phyloP scores from a whole-genome alignment of 2,888 invertebrate genomes.

The Mystacides longicornis region DNA sequence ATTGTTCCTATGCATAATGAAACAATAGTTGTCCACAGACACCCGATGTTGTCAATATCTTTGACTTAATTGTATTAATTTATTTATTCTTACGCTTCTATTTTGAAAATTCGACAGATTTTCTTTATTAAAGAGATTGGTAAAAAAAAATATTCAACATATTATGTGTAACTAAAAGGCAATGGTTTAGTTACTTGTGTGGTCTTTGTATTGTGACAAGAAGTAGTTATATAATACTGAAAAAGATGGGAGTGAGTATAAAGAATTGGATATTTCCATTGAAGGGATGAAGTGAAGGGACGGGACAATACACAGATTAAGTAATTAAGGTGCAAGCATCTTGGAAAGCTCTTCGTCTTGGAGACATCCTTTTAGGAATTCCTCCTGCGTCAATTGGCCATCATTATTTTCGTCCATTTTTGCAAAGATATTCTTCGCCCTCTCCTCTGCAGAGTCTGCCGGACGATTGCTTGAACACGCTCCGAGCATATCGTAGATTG shows the following conservation, averaged over 20 bases:
- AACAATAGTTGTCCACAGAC: too few relatives aligned
- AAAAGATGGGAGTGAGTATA: slow-evolving; percentile 12
- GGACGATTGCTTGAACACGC: slow-evolving; percentile 93
- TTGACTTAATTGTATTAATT: too few relatives aligned
- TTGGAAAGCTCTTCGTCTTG: slow-evolving; percentile 93
- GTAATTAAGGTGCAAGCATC: slow-evolving; percentile 84
- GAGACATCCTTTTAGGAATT: slow-evolving; percentile 95
- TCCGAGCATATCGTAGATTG: slow-evolving; percentile 99
- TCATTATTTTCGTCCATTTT: slow-evolving; percentile 99
- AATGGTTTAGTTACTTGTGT: too few relatives aligned
- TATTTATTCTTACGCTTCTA: too few relatives aligned
- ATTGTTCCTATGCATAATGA: too few relatives aligned
- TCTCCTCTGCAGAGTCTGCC: slow-evolving; percentile 92
- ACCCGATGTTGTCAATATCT: too few relatives aligned
- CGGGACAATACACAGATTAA: slow-evolving; percentile 25
- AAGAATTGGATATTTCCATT: slow-evolving; percentile 10
- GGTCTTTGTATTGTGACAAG: too few relatives aligned
- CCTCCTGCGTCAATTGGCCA: slow-evolving; percentile 95
- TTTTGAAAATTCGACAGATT: too few relatives aligned
- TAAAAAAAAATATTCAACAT: too few relatives aligned
- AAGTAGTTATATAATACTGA: slow-evolving; percentile 10
- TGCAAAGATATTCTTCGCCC: slow-evolving; percentile 98
- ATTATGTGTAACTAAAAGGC: too few relatives aligned
- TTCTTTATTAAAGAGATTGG: too few relatives aligned
- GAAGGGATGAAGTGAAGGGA: slow-evolving; percentile 24